Conservation (phyloP, 2,888 invertebrate genomes). For the Drosophila nigricruria region DNA sequence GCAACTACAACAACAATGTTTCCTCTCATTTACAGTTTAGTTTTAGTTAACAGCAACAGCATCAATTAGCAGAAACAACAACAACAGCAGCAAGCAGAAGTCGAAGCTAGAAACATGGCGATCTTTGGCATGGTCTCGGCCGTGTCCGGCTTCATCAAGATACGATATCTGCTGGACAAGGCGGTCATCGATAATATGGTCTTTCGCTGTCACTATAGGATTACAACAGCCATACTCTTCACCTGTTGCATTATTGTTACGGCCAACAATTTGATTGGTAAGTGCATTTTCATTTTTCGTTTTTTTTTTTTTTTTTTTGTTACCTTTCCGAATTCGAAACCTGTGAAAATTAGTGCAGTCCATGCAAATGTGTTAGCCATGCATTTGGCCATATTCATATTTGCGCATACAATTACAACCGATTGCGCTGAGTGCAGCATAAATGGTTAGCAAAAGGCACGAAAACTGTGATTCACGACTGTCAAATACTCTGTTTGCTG, state of each 20-base stretch:
- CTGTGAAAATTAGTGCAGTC: conserved; percentile 57
- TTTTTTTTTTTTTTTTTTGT: background rate
- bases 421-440: conserved; percentile 50
- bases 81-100: conserved; percentile 17
- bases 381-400: conserved; percentile 13
- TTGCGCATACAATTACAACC: conserved; percentile 40
- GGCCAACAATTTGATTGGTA: conserved; percentile 95
- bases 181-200: conserved; percentile 96
- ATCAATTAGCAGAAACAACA: conserved; percentile 35
- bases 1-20: conserved; percentile 28
- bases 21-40: conserved; percentile 38
- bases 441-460: conserved; percentile 4
- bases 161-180: conserved; percentile 94
- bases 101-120: conserved; percentile 87
- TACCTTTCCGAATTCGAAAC: background rate
- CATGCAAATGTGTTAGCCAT: conserved; percentile 45
- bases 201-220: conserved; percentile 94
- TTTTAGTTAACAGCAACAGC: conserved; percentile 55
- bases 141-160: conserved; percentile 95
- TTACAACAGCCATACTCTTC: conserved; percentile 94
- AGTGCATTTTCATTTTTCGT: conserved; percentile 83
- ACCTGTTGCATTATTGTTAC: conserved; percentile 94
- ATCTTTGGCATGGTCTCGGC: conserved; percentile 94
- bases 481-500: background rate
- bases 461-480: background rate